Percentiles rank a stretch among this genome's conserved stretches.
Evolutionary conservation across 2,888 invertebrate species (phyloP).

Genomic region (Machimus rusticus): DNA sequence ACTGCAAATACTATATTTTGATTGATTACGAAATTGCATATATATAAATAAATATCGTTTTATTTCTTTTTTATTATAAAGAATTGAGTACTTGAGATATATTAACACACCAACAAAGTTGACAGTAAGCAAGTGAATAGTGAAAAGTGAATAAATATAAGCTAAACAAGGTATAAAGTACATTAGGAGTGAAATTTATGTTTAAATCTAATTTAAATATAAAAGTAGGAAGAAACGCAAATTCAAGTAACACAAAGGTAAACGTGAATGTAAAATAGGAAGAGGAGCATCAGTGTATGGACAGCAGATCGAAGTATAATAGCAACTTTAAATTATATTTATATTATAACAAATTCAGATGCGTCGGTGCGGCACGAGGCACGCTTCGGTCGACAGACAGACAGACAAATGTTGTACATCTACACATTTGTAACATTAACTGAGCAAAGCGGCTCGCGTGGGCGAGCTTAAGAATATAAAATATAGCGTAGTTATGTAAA

Average conservation of each 20-base stretch:
- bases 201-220: conserved; percentile 34
- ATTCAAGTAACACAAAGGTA: neutral
- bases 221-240: conserved; percentile 19
- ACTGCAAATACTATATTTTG: conserved; percentile 43
- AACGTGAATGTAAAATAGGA: conserved; percentile 27
- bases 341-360: neutral
- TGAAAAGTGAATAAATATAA: neutral
- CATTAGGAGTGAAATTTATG: conserved; percentile 33
- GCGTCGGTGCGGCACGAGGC: neutral
- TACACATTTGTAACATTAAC: conserved; percentile 21
- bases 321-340: conserved; percentile 15
- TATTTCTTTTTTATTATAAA: conserved; percentile 18
- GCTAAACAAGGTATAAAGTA: neutral
- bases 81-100: conserved; percentile 12
- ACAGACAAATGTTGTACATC: conserved; percentile 21
- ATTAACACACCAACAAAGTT: conserved; percentile 31
- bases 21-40: conserved; percentile 32
- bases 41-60: conserved; percentile 21
- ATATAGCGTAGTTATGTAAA: conserved; percentile 30
- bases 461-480: conserved; percentile 1
- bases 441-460: neutral
- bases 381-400: neutral
- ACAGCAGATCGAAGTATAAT: neutral
- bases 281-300: neutral
- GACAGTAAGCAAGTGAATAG: conserved; percentile 23